A percentile compares a stretch with the other conserved stretches of the same genome.
phyloP scores from a whole-genome alignment of 2,113 vertebrate genomes.

The Phrynosoma platyrhinos region DNA sequence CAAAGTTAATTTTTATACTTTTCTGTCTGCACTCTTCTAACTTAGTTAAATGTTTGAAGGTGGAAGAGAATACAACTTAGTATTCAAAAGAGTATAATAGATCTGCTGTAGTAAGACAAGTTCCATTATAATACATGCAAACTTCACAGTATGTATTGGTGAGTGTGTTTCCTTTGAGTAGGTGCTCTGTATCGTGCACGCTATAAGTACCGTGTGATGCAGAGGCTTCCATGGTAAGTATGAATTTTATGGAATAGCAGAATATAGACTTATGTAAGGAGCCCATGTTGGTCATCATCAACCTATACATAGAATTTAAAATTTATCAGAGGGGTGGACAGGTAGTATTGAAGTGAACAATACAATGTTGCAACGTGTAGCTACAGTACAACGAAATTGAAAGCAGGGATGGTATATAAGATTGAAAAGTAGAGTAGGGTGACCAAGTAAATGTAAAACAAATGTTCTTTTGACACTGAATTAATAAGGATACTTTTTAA shows the following conservation, averaged over 20 bases:
- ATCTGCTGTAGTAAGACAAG: slow-evolving; percentile 17
- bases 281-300: slow-evolving; percentile 28
- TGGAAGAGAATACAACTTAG: slow-evolving; percentile 44
- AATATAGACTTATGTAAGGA: slow-evolving; percentile 64
- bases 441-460: not conserved
- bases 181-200: slow-evolving; percentile 84
- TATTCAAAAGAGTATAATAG: not conserved
- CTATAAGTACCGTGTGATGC: slow-evolving; percentile 82
- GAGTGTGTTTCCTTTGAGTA: slow-evolving; percentile 86
- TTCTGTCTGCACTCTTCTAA: not conserved
- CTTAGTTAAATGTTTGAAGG: not conserved
- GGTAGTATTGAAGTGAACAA: not conserved
- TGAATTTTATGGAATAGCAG: slow-evolving; percentile 79
- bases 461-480: not conserved
- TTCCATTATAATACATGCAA: slow-evolving; percentile 73
- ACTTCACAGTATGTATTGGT: slow-evolving; percentile 80
- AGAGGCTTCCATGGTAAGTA: slow-evolving; percentile 84
- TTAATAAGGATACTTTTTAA: not conserved
- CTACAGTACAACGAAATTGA: not conserved
- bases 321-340: slow-evolving; percentile 12
- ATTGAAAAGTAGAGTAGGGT: not conserved
- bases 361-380: not conserved
- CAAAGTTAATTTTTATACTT: slow-evolving; percentile 53
- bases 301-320: not conserved
- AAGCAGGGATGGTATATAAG: not conserved